Base-by-base conservation (phyloP, 1,140 invertebrate species). In the Drosophila tsacasi region DNA sequence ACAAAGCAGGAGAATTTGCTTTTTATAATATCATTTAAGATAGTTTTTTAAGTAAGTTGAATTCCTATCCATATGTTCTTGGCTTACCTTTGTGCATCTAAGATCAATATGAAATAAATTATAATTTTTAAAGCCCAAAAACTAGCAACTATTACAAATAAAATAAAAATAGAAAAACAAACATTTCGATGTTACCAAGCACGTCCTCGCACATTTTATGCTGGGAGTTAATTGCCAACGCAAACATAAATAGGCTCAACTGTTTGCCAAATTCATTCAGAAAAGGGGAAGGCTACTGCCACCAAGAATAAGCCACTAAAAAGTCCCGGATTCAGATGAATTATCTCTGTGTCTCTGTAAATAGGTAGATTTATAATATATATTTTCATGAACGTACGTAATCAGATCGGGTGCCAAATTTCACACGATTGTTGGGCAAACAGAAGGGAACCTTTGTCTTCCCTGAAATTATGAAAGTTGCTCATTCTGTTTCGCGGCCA, bases 391-490 rank as follows among this genome's bases (percentile, higher is more conserved):
- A 21, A 12, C 7, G 32, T 46, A 60, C 60, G 52, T 50, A 69
- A 65, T 69, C 49, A 15, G 35, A 57, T 50, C 23, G 19, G 35
- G 72, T 76, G 81, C 52, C 37, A 52, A 54, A 75, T 72, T 71
- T 85, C 69, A 68, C 78, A 81, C 68, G 6, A 49, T 35, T 35
- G 21, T 57, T 63, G 19, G 17, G n/a, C 32, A 62, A 80, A 72
- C 37, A 72, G 60, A 50, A 42, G 69, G 54, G 58, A 49, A 67
- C 5, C 27, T 66, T 60, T 67, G 55, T 68, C 49, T 64, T 63
- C 6, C 35, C 47, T 69, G 23, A 79, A 85, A 75, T 81, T 75
- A 86, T 79, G 79, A 86, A 85, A 86, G 64, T 81, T 81, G 57
- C 57, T 55, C 39, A 9, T 37, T 39, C 21, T 10, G 27, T 55